These are phyloP conservation scores for Aplysia californica DNA, from an alignment of 1,140 invertebrate species.

Conservation along the genomic window DNA sequence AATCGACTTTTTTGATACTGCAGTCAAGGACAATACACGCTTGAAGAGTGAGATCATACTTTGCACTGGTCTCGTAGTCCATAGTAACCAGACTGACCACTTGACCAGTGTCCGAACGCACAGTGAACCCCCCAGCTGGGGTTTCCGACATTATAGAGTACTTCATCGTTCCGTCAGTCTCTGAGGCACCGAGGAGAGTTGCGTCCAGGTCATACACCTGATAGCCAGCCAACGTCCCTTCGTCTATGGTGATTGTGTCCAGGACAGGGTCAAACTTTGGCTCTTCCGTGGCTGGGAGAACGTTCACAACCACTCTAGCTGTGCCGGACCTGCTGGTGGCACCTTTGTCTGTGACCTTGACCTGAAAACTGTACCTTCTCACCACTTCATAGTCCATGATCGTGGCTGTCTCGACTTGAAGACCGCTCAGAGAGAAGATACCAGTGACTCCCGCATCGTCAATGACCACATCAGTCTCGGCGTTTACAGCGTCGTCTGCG, in stretches of 20 bases:
- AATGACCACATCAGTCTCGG: neutral
- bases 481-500: conserved; percentile 4
- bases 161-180: conserved; percentile 1
- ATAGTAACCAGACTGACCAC: neutral
- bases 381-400: neutral
- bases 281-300: neutral
- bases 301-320: conserved; percentile 2
- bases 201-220: conserved; percentile 4
- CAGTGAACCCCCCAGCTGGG: neutral
- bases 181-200: neutral
- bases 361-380: neutral
- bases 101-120: neutral
- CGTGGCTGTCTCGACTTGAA: neutral
- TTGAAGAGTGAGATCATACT: neutral
- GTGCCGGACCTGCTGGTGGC: neutral
- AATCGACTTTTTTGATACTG: neutral
- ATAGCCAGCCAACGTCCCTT: neutral
- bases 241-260: neutral
- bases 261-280: neutral
- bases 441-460: neutral
- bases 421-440: neutral
- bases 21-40: neutral
- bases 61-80: neutral
- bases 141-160: neutral
- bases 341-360: neutral